Conservation (phyloP, 2,888 invertebrate species). For the Cephonodes hylas region DNA sequence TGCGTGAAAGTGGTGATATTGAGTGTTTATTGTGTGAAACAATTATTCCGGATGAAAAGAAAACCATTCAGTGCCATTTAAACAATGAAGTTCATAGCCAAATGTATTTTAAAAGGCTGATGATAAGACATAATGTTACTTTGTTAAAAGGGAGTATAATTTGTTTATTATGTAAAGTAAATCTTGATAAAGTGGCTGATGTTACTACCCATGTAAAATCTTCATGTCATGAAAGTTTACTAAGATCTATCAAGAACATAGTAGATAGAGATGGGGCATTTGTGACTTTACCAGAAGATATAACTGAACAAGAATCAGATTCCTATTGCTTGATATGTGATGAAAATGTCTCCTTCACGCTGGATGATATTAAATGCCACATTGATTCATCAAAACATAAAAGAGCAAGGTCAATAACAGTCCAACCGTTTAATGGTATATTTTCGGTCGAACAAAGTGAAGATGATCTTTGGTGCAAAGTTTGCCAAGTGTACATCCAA, state of each 20-base stretch:
- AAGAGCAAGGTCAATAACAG: constrained; percentile 41
- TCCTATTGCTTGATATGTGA: constrained; percentile 43
- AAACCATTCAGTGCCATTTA: constrained; percentile 36
- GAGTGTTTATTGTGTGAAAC: constrained; percentile 44
- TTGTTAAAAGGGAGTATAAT: constrained; percentile 17
- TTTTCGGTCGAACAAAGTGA: constrained; percentile 46
- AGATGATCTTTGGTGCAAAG: constrained; percentile 54
- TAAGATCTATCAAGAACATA: constrained; percentile 28
- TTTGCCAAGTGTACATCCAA: constrained; percentile 49
- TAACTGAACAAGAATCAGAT: constrained; percentile 17
- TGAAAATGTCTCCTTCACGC: constrained; percentile 28
- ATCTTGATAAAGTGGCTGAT: constrained; percentile 19
- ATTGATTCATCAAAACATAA: constrained; percentile 33
- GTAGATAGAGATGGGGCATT: constrained; percentile 43
- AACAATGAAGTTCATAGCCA: constrained; percentile 33
- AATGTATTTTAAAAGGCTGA: constrained; percentile 33
- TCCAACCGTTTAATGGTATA: constrained; percentile 55
- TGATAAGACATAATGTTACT: constrained; percentile 39
- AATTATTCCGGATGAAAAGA: constrained; percentile 28
- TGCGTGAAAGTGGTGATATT: constrained; percentile 29
- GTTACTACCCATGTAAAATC: constrained; percentile 35
- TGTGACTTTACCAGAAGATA: constrained; percentile 35
- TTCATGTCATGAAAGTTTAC: constrained; percentile 26
- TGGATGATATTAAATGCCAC: constrained; percentile 32
- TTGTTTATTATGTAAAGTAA: constrained; percentile 39